phyloP scores from a whole-genome alignment of 1,140 invertebrate species.

The Drosophila melanica region DNA sequence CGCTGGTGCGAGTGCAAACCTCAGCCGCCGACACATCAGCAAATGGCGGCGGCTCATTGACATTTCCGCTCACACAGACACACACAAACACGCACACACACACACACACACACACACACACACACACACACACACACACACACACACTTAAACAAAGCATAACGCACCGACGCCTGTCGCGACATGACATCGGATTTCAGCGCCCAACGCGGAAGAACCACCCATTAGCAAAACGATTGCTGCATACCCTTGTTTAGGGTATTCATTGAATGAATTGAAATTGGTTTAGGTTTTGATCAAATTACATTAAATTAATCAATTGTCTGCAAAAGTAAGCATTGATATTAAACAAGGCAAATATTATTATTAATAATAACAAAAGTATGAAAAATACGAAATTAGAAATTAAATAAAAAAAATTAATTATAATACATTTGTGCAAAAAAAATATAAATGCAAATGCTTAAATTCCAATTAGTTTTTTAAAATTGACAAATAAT shows the following conservation, averaged over 20 bases:
- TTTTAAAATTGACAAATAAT: too few species aligned
- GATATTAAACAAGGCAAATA: neutral
- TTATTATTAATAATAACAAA: too few species aligned
- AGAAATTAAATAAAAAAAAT: neutral
- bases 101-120: constrained; percentile 16
- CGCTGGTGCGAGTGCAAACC: constrained; percentile 68
- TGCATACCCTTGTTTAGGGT: neutral
- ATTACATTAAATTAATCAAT: neutral
- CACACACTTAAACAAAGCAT: constrained; percentile 31
- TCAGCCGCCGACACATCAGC: constrained; percentile 78
- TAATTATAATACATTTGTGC: too few species aligned
- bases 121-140: constrained; percentile 1
- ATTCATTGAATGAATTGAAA: neutral
- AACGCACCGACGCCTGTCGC: constrained; percentile 68
- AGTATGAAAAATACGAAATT: too few species aligned
- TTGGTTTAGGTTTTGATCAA: neutral
- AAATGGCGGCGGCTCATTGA: constrained; percentile 80
- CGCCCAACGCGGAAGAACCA: constrained; percentile 26
- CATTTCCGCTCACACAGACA: constrained; percentile 63
- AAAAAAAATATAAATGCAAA: too few species aligned
- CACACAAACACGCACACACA: constrained; percentile 16
- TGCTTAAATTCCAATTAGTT: too few species aligned
- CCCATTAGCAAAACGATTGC: neutral
- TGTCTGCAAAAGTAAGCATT: neutral
- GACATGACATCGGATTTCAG: constrained; percentile 74